Evolutionary conservation across 1,140 invertebrate genomes (phyloP).

Genomic region (Drosophila prosaltans): DNA sequence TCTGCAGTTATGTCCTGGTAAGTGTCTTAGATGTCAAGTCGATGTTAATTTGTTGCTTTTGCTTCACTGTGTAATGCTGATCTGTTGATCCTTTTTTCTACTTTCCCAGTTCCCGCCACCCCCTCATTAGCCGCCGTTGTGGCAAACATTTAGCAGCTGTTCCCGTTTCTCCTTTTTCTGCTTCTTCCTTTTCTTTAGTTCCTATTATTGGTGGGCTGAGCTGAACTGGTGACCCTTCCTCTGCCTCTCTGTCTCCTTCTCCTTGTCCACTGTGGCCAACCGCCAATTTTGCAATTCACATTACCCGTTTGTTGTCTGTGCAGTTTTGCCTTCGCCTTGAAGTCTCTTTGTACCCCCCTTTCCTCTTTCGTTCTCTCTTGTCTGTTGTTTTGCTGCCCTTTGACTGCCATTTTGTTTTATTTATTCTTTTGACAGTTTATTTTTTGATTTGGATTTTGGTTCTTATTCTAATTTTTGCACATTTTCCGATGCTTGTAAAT

Average conservation of each 20-base stretch:
- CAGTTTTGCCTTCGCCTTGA: background rate
- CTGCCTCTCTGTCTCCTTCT: constrained; percentile 15
- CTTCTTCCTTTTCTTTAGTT: background rate
- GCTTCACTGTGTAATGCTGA: constrained; percentile 22
- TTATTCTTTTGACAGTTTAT: constrained; percentile 20
- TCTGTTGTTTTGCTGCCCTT: constrained; percentile 9
- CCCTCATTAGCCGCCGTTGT: background rate
- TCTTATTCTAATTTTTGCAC: constrained; percentile 20
- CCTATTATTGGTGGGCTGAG: background rate
- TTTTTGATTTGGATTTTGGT: constrained; percentile 17
- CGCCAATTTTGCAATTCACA: constrained; percentile 2
- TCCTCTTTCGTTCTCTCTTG: constrained; percentile 3
- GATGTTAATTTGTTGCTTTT: background rate
- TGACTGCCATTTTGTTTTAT: constrained; percentile 26
- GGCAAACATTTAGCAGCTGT: constrained; percentile 40
- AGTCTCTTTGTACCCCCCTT: constrained; percentile 1
- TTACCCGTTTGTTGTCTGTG: constrained; percentile 20
- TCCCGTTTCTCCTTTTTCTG: constrained; percentile 19
- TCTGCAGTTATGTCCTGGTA: too few relatives aligned
- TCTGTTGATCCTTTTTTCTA: constrained; percentile 20
- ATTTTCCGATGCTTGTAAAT: background rate
- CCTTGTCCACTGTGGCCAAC: background rate
- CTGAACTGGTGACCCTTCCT: constrained; percentile 30
- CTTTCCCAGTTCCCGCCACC: constrained; percentile 18
- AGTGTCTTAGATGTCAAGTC: too few relatives aligned